phyloP scores from a whole-genome alignment of 92 coral and sea anemone genomes.

The Zoanthus sansibaricus region DNA sequence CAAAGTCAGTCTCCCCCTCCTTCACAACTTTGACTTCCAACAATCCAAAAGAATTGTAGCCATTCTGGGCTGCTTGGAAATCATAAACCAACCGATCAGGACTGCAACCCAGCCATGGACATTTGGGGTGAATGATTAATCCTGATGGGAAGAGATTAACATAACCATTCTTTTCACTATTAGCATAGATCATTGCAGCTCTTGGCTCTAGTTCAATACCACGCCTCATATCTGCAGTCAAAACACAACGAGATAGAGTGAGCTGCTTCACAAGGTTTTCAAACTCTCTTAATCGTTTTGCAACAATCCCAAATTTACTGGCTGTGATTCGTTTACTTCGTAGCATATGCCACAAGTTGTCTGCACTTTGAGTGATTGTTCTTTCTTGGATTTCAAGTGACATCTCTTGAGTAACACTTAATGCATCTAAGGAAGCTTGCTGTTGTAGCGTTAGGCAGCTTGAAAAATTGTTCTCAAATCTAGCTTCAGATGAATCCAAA shows the following conservation, averaged over 20 bases:
- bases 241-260: conserved; percentile 48
- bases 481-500: conserved; percentile 27
- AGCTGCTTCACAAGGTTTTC: conserved; percentile 63
- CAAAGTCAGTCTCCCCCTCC: conserved; percentile 55
- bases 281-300: conserved; percentile 52
- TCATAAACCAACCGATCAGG: conserved; percentile 68
- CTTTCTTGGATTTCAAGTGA: conserved; percentile 44
- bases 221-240: conserved; percentile 61
- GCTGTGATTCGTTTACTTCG: conserved; percentile 67
- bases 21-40: conserved; percentile 60
- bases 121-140: conserved; percentile 58
- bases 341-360: conserved; percentile 61
- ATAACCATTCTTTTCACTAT: conserved; percentile 15
- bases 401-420: conserved; percentile 30
- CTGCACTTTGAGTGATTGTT: conserved; percentile 61
- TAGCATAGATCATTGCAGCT: conserved; percentile 67
- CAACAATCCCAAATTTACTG: conserved; percentile 69
- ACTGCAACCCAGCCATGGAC: conserved; percentile 78
- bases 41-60: conserved; percentile 52
- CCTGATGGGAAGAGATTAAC: conserved; percentile 65
- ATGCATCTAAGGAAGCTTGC: conserved; percentile 54
- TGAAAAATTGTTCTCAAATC: conserved; percentile 52
- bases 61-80: conserved; percentile 33
- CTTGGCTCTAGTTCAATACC: conserved; percentile 60
- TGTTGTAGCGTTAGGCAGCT: conserved; percentile 19